Conservation (phyloP, 2,888 invertebrate species). For the Acanthacorydalis orientalis region DNA sequence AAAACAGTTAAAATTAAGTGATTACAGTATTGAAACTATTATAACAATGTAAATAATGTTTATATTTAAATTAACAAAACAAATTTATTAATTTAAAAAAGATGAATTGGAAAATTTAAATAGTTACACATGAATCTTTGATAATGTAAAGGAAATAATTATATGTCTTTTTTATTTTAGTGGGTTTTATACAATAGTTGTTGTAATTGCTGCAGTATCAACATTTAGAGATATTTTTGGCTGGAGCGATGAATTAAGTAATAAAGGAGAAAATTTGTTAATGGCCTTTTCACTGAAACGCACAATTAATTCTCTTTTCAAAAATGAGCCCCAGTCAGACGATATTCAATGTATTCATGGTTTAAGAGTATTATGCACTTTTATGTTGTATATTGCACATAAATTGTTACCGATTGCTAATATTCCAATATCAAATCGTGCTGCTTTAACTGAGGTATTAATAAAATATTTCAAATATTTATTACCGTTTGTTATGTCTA, state of each 20-base stretch:
- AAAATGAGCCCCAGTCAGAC: constrained; percentile 28
- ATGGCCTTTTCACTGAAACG: constrained; percentile 50
- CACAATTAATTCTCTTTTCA: constrained; percentile 37
- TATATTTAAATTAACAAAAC: too few relatives aligned
- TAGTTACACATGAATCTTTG: too few relatives aligned
- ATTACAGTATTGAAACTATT: constrained; percentile 18
- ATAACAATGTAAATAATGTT: constrained; percentile 11
- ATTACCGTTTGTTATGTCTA: too few relatives aligned
- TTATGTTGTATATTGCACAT: constrained; percentile 45
- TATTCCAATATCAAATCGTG: constrained; percentile 44
- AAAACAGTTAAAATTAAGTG: constrained; percentile 33
- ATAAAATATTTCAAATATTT: not conserved
- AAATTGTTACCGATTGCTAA: constrained; percentile 46
- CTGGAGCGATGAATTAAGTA: constrained; percentile 9
- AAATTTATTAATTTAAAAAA: too few relatives aligned
- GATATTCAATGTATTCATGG: constrained; percentile 56
- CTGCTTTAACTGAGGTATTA: constrained; percentile 34
- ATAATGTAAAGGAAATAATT: too few relatives aligned
- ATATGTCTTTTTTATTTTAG: constrained; percentile 18
- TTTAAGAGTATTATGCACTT: constrained; percentile 43
- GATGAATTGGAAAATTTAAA: too few relatives aligned
- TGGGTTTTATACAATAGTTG: constrained; percentile 26
- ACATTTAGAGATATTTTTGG: constrained; percentile 27
- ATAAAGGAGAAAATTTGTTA: constrained; percentile 13
- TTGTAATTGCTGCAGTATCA: constrained; percentile 28